These are phyloP conservation scores for Grapholita molesta DNA, from an alignment of 1,140 invertebrate genomes.

Conservation along the genomic window DNA sequence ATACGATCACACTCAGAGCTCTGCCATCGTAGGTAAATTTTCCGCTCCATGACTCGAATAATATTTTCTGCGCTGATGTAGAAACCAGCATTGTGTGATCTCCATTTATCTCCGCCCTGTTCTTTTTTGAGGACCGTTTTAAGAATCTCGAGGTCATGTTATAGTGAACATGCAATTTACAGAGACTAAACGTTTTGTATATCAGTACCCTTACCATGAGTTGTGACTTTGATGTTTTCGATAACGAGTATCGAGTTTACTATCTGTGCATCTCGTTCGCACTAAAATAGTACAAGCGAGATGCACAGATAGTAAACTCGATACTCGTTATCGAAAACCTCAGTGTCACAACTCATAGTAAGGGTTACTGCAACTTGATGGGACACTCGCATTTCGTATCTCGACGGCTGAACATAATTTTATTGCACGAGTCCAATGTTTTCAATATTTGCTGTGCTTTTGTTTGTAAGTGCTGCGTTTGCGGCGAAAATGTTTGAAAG, in stretches of 20 bases:
- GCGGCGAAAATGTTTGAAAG: constrained; percentile 36
- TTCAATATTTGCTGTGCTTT: not conserved
- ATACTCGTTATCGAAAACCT: too few species aligned
- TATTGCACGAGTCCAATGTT: too few species aligned
- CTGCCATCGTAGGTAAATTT: constrained; percentile 38
- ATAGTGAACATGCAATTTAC: not conserved
- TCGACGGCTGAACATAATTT: not conserved
- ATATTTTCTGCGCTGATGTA: constrained; percentile 22
- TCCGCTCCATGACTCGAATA: constrained; percentile 65
- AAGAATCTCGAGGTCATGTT: not conserved
- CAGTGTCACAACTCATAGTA: too few species aligned
- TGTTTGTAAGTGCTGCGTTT: not conserved
- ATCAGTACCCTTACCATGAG: too few species aligned
- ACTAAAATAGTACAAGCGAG: too few species aligned
- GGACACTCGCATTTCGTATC: not conserved
- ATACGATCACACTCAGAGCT: not conserved
- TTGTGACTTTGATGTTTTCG: too few species aligned
- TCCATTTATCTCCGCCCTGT: not conserved
- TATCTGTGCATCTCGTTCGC: too few species aligned
- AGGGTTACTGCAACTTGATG: not conserved
- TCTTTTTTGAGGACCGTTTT: too few species aligned
- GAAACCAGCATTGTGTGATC: constrained; percentile 1
- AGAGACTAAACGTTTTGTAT: not conserved
- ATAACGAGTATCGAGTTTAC: too few species aligned
- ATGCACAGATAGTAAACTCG: too few species aligned